phyloP scores from a whole-genome alignment of 2,797 vertebrate species.

The Sebastes baramenuke region DNA sequence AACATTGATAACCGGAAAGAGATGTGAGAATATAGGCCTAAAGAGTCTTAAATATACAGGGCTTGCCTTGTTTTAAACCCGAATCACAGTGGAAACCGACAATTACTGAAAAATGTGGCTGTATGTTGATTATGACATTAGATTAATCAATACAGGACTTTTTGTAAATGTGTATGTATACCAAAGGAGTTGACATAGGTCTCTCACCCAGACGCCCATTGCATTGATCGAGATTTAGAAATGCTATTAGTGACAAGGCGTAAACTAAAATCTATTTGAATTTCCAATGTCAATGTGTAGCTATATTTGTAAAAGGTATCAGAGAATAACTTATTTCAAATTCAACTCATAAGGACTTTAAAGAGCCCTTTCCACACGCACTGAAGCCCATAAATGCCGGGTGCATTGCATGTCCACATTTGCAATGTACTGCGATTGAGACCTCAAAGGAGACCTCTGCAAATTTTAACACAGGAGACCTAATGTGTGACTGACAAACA shows the following conservation, averaged over 20 bases:
- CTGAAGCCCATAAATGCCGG: background rate
- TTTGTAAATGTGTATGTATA: background rate
- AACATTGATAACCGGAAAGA: background rate
- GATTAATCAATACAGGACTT: background rate
- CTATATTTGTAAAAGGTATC: background rate
- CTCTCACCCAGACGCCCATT: accelerated
- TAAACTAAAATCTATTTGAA: background rate
- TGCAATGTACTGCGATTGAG: background rate
- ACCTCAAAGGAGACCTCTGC: background rate
- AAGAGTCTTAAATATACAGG: too few species aligned
- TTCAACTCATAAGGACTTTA: background rate
- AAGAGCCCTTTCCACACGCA: background rate
- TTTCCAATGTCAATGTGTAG: background rate
- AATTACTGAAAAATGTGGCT: background rate
- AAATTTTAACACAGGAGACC: background rate
- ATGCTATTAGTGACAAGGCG: background rate
- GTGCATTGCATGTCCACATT: background rate
- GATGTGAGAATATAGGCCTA: too few species aligned
- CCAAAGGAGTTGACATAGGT: background rate
- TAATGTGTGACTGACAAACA: background rate
- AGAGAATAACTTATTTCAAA: background rate
- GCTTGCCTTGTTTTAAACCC: background rate
- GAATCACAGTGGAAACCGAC: background rate
- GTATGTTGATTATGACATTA: background rate
- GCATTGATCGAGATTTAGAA: background rate